Conservation (phyloP, 2,113 vertebrate genomes). For the Oxyura jamaicensis region DNA sequence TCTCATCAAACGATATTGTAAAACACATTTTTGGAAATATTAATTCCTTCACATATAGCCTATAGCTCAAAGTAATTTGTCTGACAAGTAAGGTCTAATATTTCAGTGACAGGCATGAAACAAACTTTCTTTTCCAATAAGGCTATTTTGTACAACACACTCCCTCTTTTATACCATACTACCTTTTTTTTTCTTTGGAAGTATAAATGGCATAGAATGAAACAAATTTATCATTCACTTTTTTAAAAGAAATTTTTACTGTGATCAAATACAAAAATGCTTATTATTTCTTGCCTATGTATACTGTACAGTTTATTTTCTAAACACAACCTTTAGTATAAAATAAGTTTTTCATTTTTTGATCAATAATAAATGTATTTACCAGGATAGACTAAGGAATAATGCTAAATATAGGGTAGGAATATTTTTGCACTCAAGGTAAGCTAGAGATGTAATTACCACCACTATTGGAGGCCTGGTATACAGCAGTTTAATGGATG, state of each 20-base stretch:
- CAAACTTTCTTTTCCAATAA: not conserved
- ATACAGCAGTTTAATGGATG: not conserved
- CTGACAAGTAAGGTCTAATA: not conserved
- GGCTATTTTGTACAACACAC: not conserved
- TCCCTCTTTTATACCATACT: not conserved
- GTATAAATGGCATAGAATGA: not conserved
- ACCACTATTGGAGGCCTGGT: not conserved
- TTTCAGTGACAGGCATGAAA: not conserved
- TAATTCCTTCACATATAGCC: conserved; percentile 1
- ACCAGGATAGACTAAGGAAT: not conserved
- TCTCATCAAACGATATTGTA: conserved; percentile 42
- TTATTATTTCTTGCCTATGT: not conserved
- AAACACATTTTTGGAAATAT: conserved; percentile 42
- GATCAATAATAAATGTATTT: not conserved
- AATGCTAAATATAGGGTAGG: not conserved
- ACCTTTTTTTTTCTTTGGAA: not conserved
- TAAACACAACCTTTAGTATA: not conserved
- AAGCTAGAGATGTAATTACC: not conserved
- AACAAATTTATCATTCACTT: not conserved
- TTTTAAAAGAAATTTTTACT: not conserved
- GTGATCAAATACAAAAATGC: not conserved
- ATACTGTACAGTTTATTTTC: not conserved
- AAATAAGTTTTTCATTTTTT: conserved; percentile 13
- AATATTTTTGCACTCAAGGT: not conserved
- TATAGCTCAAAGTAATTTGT: not conserved